Evolutionary conservation across 2,888 invertebrate genomes (phyloP), one percentile per base, ranked within the genome.

Genomic region (Lycocerus yunnanus): DNA sequence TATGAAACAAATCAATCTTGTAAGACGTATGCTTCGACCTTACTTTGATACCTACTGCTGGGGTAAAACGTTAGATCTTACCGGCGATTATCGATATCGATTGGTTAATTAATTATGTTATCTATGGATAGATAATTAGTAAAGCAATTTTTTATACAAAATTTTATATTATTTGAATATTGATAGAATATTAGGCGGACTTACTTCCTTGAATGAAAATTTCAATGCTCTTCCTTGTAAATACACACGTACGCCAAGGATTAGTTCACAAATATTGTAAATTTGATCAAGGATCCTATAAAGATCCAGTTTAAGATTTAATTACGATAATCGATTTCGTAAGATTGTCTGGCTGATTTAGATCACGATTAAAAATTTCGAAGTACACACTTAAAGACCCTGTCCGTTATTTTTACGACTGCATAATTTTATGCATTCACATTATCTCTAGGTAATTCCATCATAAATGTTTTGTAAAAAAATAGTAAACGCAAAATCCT

Each of bases 141-240:
- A 43, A 43, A 43, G n/a, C 61, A 63, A 63, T 63, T 63, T 63
- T 20, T 63, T 63, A 18, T n/a, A 8, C 18, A 63, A 60, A 18
- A 63, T 13, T 63, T 61, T 6, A 16, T 18, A 63, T 18, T 18
- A 63, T 63, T 63, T 20, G 61, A 63, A 63, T 63, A 63, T n/a
- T 20, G 18, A 63, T 63, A 63, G 61, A 63, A 63, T 66, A 27
- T 69, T 69, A 61, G 69, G 69, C 69, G 69, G 60, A 60, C 24
- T 18, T 63, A 24, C 8, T 65, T 71, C 70, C 70, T 71, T 66
- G 70, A 71, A 18, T 16, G 21, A 20, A 43, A 27, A 66, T 15
- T 66, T 71, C 70, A 66, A 71, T 71, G 70, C 58, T 71, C 69
- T 69, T 71, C 70, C 70, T 16, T 24, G 15, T n/a, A 63, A 63